phyloP scores from a whole-genome alignment of 1,140 invertebrate species.

The Lepeophtheirus salmonis region DNA sequence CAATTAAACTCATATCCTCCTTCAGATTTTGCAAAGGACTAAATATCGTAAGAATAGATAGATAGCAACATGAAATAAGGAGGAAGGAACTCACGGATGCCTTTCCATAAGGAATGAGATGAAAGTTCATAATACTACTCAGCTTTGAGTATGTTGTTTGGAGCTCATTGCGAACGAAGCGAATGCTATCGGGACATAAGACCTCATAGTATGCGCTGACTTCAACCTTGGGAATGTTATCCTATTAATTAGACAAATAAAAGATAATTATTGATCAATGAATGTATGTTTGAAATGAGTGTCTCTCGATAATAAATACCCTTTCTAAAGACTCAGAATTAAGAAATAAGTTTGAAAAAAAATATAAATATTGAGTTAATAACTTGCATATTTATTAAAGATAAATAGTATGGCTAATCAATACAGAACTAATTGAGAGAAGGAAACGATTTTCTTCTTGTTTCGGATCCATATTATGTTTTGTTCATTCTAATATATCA shows the following conservation, averaged over 20 bases:
- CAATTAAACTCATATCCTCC: slow-evolving; percentile 20
- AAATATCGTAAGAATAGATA: background rate
- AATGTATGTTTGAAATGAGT: no score
- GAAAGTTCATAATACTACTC: slow-evolving; percentile 27
- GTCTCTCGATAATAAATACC: background rate
- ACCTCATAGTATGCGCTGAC: slow-evolving; percentile 76
- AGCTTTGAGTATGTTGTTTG: slow-evolving; percentile 35
- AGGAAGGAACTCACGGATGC: slow-evolving; percentile 41
- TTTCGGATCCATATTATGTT: no score
- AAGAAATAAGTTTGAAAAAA: background rate
- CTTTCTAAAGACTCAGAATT: background rate
- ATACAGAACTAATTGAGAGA: no score
- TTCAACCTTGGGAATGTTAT: slow-evolving; percentile 25
- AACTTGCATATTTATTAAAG: background rate
- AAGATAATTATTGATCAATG: no score
- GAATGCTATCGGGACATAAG: slow-evolving; percentile 70
- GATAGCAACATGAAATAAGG: no score
- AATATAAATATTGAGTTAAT: background rate
- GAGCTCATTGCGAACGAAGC: slow-evolving; percentile 59
- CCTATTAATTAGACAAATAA: no score
- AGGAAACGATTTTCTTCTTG: no score
- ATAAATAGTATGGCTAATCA: no score
- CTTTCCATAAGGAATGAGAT: slow-evolving; percentile 65
- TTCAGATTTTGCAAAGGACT: background rate
- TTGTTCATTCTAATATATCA: no score